Base-by-base conservation (phyloP, 2,888 invertebrate genomes). In the Dysmachus trigonus region DNA sequence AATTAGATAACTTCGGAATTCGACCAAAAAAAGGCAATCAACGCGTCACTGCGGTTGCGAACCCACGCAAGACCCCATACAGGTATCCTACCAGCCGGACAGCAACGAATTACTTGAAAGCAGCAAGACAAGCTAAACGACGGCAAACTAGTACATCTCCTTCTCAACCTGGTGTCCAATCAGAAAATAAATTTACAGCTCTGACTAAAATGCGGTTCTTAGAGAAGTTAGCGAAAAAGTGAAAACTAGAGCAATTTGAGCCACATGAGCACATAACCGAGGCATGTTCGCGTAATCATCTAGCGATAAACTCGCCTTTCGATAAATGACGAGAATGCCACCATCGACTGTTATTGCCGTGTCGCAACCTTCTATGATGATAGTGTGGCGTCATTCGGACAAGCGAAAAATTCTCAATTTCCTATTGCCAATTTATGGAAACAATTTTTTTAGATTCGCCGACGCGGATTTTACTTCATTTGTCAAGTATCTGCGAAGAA, bases 231-330 rank as follows among this genome's bases (percentile, higher is more conserved):
- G 53, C n/a, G 53, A 35, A 85, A 85, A 85, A 85, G 85, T 85
- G 76, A 85, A 85, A 85, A 85, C 85, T 85, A 38, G 85, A 85
- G 76, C 85, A 85, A 51, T 85, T 85, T 76, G 15, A 85, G 53
- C 53, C 15, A 51, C 73, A 51, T 74, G 51, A 33, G 47, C 30
- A 22, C 73, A 85, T 74, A 74, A 74, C 72, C 84, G 31, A 85
- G 31, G 30, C 15, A 62, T 33, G 22, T 31, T 33, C 47, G 41
- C 13, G 76, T 76, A 85, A 51, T 83, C 72, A 83, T 72, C 82
- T 83, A 72, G 41, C 35, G 72, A 83, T 72, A 83, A 83, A 41
- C 27, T 72, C 41, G 22, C 22, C 41, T 38, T n/a, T 22, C 71
- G 6, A n/a, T 83, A 72, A 35, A 71, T 72, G 38, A 71, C 31